Evolutionary conservation across 1,140 invertebrate species (phyloP), one percentile per base, ranked within the genome.

Genomic region (Drosophila tsacasi): DNA sequence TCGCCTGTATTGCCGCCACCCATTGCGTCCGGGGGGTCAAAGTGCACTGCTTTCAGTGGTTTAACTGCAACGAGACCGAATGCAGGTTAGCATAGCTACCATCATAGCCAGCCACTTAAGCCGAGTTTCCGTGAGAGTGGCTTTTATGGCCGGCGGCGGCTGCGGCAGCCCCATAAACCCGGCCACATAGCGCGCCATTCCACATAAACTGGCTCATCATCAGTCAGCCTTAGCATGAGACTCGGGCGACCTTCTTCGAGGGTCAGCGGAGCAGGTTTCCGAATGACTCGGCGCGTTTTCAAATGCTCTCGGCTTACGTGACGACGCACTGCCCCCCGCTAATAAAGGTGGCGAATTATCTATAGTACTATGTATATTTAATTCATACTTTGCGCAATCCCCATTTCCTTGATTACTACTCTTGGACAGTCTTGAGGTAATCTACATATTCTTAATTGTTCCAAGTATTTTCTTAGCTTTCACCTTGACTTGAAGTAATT

Each of bases 281-380:
- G 42, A 84, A 71, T 87, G 84, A 81, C 84, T 81, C 58, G 63
- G 44, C 81, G 55, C 25, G 19, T 71, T 83, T 69, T 76, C 73
- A 72, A 55, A 62, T 59, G 52, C 40, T 57, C 72, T 54, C 79
- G 61, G 67, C 68, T 77, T 80, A 83, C 80, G 76, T 83, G 84
- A 59, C 40, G 64, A 55, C 35, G 54, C 63, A 64, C 50, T 64
- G 65, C 50, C 30, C 71, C 55, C 55, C 64, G 67, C 47, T 80
- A 74, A 78, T 83, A 57, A 83, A 63, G 59, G 46, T 35, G 42
- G 39, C 39, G 13, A 59, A 55, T 52, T 71, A 65, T 64, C 30
- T 10, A 49, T 15, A n/a, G n/a, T n/a, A n/a, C n/a, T n/a, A n/a
- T n/a, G n/a, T 25, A 25, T n/a, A 35, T 50, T 50, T 73, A 60